A percentile compares a stretch with the other conserved stretches of the same genome.
These are phyloP conservation scores for Sardina pilchardus DNA, from an alignment of 2,113 vertebrate species.

Conservation along the genomic window DNA sequence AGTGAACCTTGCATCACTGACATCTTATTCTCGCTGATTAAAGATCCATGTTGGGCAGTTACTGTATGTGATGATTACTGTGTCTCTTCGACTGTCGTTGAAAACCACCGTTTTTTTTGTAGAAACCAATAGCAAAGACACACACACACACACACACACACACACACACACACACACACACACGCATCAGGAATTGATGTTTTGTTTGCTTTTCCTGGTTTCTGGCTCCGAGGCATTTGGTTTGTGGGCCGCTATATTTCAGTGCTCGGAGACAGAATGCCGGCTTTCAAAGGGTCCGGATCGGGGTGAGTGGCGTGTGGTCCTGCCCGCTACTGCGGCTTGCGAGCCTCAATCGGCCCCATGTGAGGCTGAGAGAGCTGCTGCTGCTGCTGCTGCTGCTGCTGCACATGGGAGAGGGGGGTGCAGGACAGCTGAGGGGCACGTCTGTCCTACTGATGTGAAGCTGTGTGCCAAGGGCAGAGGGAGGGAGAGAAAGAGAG, in stretches of 20 bases:
- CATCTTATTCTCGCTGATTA: neutral
- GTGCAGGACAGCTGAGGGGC: no score
- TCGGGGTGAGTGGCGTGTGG: neutral
- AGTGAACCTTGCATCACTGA: neutral
- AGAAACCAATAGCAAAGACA: neutral
- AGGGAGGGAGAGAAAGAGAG: neutral
- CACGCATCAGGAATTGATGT: neutral
- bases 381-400: neutral
- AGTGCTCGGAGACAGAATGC: neutral
- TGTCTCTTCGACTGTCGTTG: neutral
- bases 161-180: neutral
- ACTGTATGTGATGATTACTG: constrained; percentile 5
- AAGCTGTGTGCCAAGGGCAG: no score
- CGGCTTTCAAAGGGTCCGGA: neutral
- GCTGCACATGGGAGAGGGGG: neutral
- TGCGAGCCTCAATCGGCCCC: neutral
- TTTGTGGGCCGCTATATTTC: neutral
- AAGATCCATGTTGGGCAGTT: neutral
- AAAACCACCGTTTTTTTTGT: neutral
- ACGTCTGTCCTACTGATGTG: no score
- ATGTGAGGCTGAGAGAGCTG: neutral
- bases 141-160: neutral
- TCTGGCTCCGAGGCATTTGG: neutral
- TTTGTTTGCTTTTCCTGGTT: constrained; percentile 7
- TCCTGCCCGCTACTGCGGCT: neutral